Evolutionary conservation across 2,888 invertebrate genomes (phyloP).

Genomic region (Acanthacorydalis orientalis): DNA sequence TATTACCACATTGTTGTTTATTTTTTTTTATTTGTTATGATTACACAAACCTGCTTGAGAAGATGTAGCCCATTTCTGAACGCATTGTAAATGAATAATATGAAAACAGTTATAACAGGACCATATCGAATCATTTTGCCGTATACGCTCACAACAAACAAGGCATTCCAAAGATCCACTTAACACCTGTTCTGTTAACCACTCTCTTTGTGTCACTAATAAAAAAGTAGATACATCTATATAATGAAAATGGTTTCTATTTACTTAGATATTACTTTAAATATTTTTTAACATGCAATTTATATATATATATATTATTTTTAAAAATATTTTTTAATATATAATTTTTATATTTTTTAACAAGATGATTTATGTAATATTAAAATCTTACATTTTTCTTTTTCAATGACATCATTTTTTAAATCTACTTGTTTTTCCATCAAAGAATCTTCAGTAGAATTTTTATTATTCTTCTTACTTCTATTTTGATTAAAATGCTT

Average conservation of each 20-base stretch:
- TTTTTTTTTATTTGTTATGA: neutral
- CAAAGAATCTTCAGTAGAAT: too few species aligned
- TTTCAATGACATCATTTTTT: too few species aligned
- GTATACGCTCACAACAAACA: conserved; percentile 81
- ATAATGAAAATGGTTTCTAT: too few species aligned
- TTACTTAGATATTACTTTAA: neutral
- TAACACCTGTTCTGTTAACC: conserved; percentile 68
- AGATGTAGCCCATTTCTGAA: conserved; percentile 79
- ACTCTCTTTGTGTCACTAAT: conserved; percentile 63
- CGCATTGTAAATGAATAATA: conserved; percentile 80
- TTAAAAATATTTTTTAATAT: neutral
- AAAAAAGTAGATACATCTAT: neutral
- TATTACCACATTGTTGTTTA: neutral
- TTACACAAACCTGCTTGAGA: conserved; percentile 42
- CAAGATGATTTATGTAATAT: too few species aligned
- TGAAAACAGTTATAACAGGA: conserved; percentile 83
- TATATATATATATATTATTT: neutral
- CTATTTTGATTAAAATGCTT: too few species aligned
- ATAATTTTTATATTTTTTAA: too few species aligned
- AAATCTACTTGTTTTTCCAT: too few species aligned
- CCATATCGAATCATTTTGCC: conserved; percentile 72
- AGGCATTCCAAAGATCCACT: conserved; percentile 77
- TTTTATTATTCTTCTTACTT: too few species aligned
- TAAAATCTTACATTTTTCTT: too few species aligned
- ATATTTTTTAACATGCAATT: neutral